phyloP scores from a whole-genome alignment of 2,888 invertebrate genomes.

The Nasonia oneida region DNA sequence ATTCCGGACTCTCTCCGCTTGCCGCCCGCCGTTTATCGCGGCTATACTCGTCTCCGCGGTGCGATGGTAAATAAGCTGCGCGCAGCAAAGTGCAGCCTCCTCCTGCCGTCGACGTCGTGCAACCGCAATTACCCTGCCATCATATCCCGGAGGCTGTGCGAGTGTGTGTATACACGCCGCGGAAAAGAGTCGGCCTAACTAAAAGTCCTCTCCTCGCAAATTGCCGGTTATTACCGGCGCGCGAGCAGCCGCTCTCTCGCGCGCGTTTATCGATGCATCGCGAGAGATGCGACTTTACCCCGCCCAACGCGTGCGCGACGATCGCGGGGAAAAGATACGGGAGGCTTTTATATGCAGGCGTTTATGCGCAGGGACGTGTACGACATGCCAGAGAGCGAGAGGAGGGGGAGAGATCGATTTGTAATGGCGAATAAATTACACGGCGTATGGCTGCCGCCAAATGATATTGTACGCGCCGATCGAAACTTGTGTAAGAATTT shows the following conservation, averaged over 20 bases:
- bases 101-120: constrained; percentile 1
- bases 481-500: constrained; percentile 37
- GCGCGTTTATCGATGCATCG: constrained; percentile 74
- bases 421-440: constrained; percentile 57
- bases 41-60: neutral
- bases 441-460: constrained; percentile 3
- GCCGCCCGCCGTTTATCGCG: constrained; percentile 48
- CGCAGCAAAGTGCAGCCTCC: constrained; percentile 6
- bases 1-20: constrained; percentile 25
- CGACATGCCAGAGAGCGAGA: constrained; percentile 53
- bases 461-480: constrained; percentile 31
- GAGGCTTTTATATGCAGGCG: constrained; percentile 19
- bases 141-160: neutral
- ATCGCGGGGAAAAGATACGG: neutral
- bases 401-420: constrained; percentile 49
- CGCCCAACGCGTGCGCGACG: constrained; percentile 37
- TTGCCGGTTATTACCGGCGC: constrained; percentile 77
- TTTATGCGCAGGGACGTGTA: neutral
- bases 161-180: constrained; percentile 17
- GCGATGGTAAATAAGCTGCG: constrained; percentile 51
- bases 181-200: constrained; percentile 70
- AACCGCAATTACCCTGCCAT: constrained; percentile 50
- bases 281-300: constrained; percentile 44
- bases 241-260: constrained; percentile 58
- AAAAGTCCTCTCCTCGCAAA: constrained; percentile 77